A percentile compares a stretch with the other conserved stretches of the same genome.
Conservation (phyloP, 2,113 vertebrate species). For the Zeus faber region DNA sequence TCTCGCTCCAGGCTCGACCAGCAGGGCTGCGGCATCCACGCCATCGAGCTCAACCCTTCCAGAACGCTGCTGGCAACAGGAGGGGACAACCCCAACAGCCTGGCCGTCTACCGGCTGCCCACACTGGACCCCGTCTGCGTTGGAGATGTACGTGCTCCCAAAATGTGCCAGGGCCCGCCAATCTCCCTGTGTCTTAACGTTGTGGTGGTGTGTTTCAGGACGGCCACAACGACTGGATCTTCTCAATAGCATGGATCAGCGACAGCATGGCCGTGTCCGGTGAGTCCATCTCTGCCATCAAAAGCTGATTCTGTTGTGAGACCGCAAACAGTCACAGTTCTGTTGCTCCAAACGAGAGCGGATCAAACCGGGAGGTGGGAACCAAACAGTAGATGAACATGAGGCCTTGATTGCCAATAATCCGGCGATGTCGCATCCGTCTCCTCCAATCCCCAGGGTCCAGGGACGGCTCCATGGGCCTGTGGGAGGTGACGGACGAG, state of each 20-base stretch:
- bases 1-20: slow-evolving; percentile 77
- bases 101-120: slow-evolving; percentile 93
- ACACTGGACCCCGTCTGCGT: slow-evolving; percentile 96
- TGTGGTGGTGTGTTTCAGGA: slow-evolving; percentile 72
- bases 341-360: no score
- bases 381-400: no score
- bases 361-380: no score
- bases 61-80: slow-evolving; percentile 92
- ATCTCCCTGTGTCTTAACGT: slow-evolving; percentile 11
- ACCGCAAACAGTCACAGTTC: no score
- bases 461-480: slow-evolving; percentile 95
- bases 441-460: slow-evolving; percentile 79
- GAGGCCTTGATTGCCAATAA: not conserved
- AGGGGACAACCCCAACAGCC: slow-evolving; percentile 97
- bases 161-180: not conserved
- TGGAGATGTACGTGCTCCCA: slow-evolving; percentile 87
- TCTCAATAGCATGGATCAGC: slow-evolving; percentile 98
- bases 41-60: slow-evolving; percentile 94
- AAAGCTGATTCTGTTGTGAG: no score
- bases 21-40: slow-evolving; percentile 96
- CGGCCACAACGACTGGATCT: slow-evolving; percentile 99
- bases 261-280: slow-evolving; percentile 97
- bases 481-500: slow-evolving; percentile 95
- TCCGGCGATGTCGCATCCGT: not conserved
- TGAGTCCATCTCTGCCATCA: slow-evolving; percentile 66